A percentile compares a stretch with the other conserved stretches of the same genome.
These are phyloP conservation scores for Danio albolineatus DNA, from an alignment of 2,797 vertebrate genomes.

Conservation along the genomic window DNA sequence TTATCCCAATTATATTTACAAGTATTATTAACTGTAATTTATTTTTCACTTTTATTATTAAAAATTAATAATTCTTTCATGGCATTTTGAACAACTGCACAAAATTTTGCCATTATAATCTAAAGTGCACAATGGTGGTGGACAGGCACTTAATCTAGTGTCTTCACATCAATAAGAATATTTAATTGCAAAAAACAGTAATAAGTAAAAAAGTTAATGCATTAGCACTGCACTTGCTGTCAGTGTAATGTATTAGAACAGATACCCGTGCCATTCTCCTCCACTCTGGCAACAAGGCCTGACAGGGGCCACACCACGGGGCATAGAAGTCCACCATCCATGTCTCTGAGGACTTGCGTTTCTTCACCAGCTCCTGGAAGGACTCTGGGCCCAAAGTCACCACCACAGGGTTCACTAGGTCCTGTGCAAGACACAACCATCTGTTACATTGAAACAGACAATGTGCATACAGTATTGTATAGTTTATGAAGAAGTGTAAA, in stretches of 20 bases:
- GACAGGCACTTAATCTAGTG: neutral
- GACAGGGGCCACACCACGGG: constrained; percentile 97
- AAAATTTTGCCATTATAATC: no score
- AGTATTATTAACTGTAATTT: no score
- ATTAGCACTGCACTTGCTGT: neutral
- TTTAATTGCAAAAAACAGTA: neutral
- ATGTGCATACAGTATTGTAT: neutral
- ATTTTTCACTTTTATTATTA: no score
- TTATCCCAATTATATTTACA: no score
- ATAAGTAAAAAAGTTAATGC: neutral
- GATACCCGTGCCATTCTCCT: constrained; percentile 94
- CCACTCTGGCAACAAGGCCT: constrained; percentile 95
- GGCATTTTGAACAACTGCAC: no score
- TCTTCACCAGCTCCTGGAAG: constrained; percentile 86
- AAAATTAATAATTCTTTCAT: no score
- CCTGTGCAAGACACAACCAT: constrained; percentile 73
- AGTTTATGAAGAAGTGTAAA: neutral
- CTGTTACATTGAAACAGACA: neutral
- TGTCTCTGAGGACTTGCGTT: constrained; percentile 79
- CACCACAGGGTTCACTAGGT: constrained; percentile 90
- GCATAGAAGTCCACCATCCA: constrained; percentile 97
- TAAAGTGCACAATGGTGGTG: neutral
- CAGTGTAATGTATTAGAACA: neutral
- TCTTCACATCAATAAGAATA: neutral
- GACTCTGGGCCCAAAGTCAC: constrained; percentile 84